Percentiles rank a stretch among this genome's conserved stretches.
phyloP scores from a whole-genome alignment of 2,797 vertebrate species.

The Peromyscus eremicus region DNA sequence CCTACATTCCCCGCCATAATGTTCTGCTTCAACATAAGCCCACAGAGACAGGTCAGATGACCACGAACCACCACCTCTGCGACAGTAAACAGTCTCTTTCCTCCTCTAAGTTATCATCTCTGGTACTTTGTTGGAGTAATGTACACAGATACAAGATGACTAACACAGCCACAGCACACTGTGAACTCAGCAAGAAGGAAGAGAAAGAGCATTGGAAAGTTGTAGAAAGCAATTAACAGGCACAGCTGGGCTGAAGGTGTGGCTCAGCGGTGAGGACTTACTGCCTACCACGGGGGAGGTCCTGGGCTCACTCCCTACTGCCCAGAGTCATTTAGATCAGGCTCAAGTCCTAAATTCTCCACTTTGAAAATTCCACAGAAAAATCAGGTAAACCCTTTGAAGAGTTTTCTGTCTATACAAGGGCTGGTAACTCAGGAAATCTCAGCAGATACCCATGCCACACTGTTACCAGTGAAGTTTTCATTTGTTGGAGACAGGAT shows the following conservation, averaged over 20 bases:
- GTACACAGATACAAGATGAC: background rate
- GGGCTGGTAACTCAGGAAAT: background rate
- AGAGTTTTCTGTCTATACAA: background rate
- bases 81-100: background rate
- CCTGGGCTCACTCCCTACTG: background rate
- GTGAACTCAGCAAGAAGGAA: background rate
- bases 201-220: background rate
- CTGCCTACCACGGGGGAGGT: background rate
- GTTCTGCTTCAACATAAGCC: background rate
- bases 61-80: background rate
- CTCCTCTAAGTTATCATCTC: background rate
- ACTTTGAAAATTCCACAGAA: slow-evolving; percentile 15
- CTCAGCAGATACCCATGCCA: background rate
- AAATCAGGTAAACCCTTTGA: slow-evolving; percentile 28
- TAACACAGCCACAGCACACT: background rate
- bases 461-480: background rate
- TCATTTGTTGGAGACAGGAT: background rate
- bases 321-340: background rate
- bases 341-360: slow-evolving; percentile 27
- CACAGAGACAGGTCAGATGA: background rate
- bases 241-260: background rate
- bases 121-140: background rate
- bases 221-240: background rate
- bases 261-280: no score
- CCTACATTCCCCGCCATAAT: background rate